These are phyloP conservation scores for Xenopus borealis DNA, from an alignment of 2,113 vertebrate genomes.

Conservation along the genomic window DNA sequence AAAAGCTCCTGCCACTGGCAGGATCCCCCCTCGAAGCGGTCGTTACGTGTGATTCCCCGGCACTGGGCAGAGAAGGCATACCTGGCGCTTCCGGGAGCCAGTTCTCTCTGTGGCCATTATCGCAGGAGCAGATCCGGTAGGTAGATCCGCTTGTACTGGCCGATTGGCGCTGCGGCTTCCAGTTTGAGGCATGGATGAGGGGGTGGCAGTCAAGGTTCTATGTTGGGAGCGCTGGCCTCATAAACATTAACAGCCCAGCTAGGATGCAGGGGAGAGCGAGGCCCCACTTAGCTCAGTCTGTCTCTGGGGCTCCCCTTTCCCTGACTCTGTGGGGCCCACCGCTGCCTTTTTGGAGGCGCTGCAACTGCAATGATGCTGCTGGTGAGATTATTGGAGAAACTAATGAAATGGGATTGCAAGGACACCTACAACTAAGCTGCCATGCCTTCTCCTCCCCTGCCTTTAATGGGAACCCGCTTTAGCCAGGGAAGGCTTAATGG, in stretches of 20 bases:
- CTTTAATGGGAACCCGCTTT: too few relatives aligned
- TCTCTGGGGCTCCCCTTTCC: not conserved
- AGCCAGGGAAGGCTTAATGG: too few relatives aligned
- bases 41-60: not conserved
- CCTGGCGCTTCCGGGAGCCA: too few relatives aligned
- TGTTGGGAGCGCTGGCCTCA: too few relatives aligned
- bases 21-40: not conserved
- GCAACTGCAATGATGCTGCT: too few relatives aligned
- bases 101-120: too few relatives aligned
- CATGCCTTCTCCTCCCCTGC: too few relatives aligned
- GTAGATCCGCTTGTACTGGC: constrained; percentile 13
- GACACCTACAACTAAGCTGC: too few relatives aligned
- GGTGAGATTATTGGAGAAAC: too few relatives aligned
- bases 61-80: not conserved
- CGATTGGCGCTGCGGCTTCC: not conserved
- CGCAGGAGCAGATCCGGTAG: constrained; percentile 11
- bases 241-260: too few relatives aligned
- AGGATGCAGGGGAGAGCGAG: not conserved
- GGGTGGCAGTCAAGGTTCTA: not conserved
- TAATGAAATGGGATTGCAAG: too few relatives aligned
- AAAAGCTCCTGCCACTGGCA: not conserved
- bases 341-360: too few relatives aligned
- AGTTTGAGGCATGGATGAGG: not conserved
- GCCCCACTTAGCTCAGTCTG: not conserved
- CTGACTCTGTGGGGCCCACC: not conserved